phyloP scores from a whole-genome alignment of 2,888 invertebrate species.

The Syrphus vitripennis region DNA sequence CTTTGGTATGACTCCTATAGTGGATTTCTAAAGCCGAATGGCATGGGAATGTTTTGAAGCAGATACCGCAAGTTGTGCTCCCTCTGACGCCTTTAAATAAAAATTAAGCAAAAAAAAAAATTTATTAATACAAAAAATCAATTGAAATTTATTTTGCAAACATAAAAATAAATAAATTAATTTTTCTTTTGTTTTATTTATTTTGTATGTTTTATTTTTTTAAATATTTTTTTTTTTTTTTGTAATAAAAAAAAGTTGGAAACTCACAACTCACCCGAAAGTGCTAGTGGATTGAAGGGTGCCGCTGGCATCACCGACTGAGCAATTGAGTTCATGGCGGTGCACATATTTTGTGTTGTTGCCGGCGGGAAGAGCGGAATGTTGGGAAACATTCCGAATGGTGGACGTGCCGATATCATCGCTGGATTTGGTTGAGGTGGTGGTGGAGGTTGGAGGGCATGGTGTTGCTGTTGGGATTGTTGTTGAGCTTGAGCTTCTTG shows the following conservation, averaged over 20 bases:
- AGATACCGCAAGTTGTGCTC: conserved; percentile 96
- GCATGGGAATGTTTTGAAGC: conserved; percentile 99
- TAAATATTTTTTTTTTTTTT: conserved; percentile 27
- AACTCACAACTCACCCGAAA: conserved; percentile 83
- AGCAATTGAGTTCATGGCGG: conserved; percentile 90
- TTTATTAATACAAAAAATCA: background rate
- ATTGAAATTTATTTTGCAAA: background rate
- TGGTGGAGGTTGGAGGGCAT: conserved; percentile 70
- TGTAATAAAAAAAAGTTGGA: conserved; percentile 63
- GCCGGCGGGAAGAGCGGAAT: conserved; percentile 81
- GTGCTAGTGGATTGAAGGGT: conserved; percentile 93
- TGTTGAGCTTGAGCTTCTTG: conserved; percentile 75
- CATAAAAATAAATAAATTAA: conserved; percentile 53
- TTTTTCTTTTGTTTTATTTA: conserved; percentile 28
- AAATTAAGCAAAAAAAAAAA: conserved; percentile 40
- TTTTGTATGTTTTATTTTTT: conserved; percentile 31
- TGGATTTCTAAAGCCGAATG: conserved; percentile 98
- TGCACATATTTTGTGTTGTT: conserved; percentile 88
- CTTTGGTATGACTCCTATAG: conserved; percentile 97
- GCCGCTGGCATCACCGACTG: conserved; percentile 91
- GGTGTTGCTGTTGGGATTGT: conserved; percentile 73
- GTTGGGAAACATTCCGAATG: conserved; percentile 81
- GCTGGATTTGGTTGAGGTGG: conserved; percentile 77
- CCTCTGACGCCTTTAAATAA: conserved; percentile 88
- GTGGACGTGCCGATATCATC: conserved; percentile 76